A percentile compares a stretch with the other conserved stretches of the same genome.
Conservation (phyloP, 2,113 vertebrate genomes). For the Prunella fulvescens region DNA sequence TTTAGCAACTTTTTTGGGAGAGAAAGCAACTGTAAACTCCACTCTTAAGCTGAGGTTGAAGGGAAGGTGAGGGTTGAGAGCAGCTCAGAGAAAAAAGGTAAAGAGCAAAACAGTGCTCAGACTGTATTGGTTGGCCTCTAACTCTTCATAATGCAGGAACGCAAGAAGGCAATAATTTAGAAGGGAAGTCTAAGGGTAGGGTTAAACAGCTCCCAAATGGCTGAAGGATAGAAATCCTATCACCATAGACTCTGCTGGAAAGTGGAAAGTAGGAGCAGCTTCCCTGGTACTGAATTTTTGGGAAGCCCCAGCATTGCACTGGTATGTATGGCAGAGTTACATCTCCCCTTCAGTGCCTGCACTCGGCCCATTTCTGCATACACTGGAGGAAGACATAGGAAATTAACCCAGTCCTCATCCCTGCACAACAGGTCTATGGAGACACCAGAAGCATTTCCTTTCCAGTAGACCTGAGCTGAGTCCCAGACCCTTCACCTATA, state of each 20-base stretch:
- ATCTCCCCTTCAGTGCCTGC: not conserved
- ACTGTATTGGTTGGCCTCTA: not conserved
- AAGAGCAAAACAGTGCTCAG: not conserved
- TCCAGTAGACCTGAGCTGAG: not conserved
- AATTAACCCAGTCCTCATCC: not conserved
- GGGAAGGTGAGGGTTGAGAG: not conserved
- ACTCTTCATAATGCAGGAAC: not conserved
- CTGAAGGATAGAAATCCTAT: not conserved
- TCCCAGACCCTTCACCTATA: not conserved
- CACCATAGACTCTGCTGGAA: not conserved
- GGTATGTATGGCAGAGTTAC: fast-evolving
- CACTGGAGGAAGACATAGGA: not conserved
- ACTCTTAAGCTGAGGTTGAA: not conserved
- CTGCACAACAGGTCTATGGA: not conserved
- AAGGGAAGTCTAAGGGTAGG: not conserved
- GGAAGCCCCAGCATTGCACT: not conserved
- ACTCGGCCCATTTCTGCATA: not conserved
- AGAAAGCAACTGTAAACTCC: not conserved
- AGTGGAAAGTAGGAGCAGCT: not conserved
- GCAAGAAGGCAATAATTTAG: not conserved
- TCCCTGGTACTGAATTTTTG: not conserved
- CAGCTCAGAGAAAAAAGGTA: not conserved
- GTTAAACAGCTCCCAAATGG: not conserved
- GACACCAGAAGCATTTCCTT: not conserved
- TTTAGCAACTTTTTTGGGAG: not conserved